Evolutionary conservation across 2,113 vertebrate species (phyloP), one percentile per base, ranked within the genome.

Genomic region (Hucho hucho): DNA sequence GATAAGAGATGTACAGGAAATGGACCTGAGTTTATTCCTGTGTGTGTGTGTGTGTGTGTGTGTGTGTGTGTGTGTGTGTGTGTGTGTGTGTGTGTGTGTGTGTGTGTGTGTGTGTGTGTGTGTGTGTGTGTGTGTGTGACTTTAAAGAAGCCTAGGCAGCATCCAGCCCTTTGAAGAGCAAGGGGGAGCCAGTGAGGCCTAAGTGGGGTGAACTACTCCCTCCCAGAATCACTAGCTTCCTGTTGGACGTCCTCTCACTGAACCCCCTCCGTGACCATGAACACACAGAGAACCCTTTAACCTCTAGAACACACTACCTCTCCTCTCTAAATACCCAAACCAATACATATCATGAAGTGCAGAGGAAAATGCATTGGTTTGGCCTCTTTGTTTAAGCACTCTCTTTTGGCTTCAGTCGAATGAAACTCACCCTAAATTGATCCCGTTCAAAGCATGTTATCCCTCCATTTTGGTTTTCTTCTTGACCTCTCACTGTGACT

Each of bases 1-100:
- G 87, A 89, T 84, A 86, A 83, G 65, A 72, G 43, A 72, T 43
- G n/a, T 7, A 63, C 67, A 74, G 82, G 70, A 86, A 77, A 78
- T 61, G 74, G 79, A 77, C 74, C 16, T 43, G 28, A 32, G 16
- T 22, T 77, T 77, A 26, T 64, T 79, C 77, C 80, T 84, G 58
- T 32, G 14, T 37, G 69, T 71, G 79, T 74, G 11, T 6, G n/a
- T 66, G n/a, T n/a, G 64, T 63, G 16, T 56, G 22, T 46, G 64
- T 66, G 64, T 66, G 64, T 29, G 25, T 28, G 25, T 84, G 58
- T 37, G 14, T 37, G 66, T 71, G 79, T 74, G 14, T 11, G 22
- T 67, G 29, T 84, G 58, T 32, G 14, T 37, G 64, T 67, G 78
- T 74, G 14, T 12, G 13, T 43, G 29, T 83, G 58, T 25, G 14